A percentile compares a stretch with the other conserved stretches of the same genome.
phyloP scores from a whole-genome alignment of 2,888 invertebrate genomes.

The Punctoribates punctum region DNA sequence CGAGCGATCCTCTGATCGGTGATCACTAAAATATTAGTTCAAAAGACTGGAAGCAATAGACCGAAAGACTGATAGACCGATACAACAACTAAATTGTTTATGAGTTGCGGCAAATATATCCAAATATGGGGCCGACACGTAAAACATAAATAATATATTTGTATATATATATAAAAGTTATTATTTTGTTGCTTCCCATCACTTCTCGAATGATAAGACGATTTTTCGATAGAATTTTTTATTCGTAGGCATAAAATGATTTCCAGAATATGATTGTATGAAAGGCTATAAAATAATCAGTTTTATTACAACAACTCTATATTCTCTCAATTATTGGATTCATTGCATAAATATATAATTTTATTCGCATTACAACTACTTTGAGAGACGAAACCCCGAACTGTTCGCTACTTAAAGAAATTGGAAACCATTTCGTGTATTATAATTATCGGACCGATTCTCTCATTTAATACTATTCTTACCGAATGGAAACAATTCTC shows the following conservation, averaged over 20 bases:
- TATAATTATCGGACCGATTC: neutral
- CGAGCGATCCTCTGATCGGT: neutral
- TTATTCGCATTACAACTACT: neutral
- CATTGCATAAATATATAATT: neutral
- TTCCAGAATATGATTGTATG: conserved; percentile 1
- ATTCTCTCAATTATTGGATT: neutral
- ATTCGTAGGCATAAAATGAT: conserved; percentile 10
- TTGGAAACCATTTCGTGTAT: neutral
- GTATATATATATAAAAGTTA: neutral
- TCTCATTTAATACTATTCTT: neutral
- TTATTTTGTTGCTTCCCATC: neutral
- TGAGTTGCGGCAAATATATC: neutral
- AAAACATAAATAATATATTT: conserved; percentile 25
- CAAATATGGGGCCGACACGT: conserved; percentile 6
- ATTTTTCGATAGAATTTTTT: neutral
- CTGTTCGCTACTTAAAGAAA: neutral
- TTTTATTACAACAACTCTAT: neutral
- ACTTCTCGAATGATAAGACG: neutral
- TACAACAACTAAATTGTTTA: conserved; percentile 22
- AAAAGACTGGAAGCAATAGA: conserved; percentile 22
- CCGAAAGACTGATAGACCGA: too few species aligned
- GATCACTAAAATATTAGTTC: conserved; percentile 19
- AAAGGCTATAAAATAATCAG: neutral
- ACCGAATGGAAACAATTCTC: neutral
- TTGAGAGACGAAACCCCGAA: neutral